Percentiles rank a stretch among this genome's conserved stretches.
Evolutionary conservation across 2,113 vertebrate genomes (phyloP).

Genomic region (Tachycineta bicolor): DNA sequence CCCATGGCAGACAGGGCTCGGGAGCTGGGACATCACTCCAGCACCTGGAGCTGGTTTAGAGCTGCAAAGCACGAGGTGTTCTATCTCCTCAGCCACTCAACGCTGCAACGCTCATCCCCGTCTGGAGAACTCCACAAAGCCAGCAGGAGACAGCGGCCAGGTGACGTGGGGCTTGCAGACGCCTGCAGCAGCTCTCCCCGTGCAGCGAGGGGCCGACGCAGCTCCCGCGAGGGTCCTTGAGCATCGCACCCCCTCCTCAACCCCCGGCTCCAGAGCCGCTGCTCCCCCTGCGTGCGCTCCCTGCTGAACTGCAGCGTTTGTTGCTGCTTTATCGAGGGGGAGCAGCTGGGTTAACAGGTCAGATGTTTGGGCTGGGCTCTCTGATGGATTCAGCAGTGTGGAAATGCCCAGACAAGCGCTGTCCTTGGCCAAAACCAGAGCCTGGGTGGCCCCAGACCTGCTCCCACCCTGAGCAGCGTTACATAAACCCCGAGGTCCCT

Average conservation of each 20-base stretch:
- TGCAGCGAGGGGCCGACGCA: rapidly evolving
- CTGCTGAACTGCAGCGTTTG: neutral
- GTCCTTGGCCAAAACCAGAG: neutral
- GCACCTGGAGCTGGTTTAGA: neutral
- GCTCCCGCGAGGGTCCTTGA: neutral
- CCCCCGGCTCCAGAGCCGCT: neutral
- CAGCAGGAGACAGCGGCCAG: neutral
- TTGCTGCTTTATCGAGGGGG: neutral
- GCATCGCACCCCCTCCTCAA: neutral
- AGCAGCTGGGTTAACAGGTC: neutral
- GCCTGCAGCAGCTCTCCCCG: neutral
- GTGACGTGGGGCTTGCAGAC: neutral
- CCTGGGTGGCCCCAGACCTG: neutral
- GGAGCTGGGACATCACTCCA: neutral
- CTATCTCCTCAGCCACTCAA: neutral
- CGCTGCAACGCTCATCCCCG: rapidly evolving
- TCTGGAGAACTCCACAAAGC: neutral
- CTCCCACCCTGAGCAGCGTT: neutral
- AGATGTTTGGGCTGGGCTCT: neutral
- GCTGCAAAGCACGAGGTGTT: neutral
- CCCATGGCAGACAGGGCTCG: neutral
- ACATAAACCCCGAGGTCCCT: neutral
- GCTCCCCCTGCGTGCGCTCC: neutral
- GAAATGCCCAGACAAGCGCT: neutral
- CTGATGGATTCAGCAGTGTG: neutral